Base-by-base conservation (phyloP, 2,113 vertebrate species). In the Maylandia zebra region DNA sequence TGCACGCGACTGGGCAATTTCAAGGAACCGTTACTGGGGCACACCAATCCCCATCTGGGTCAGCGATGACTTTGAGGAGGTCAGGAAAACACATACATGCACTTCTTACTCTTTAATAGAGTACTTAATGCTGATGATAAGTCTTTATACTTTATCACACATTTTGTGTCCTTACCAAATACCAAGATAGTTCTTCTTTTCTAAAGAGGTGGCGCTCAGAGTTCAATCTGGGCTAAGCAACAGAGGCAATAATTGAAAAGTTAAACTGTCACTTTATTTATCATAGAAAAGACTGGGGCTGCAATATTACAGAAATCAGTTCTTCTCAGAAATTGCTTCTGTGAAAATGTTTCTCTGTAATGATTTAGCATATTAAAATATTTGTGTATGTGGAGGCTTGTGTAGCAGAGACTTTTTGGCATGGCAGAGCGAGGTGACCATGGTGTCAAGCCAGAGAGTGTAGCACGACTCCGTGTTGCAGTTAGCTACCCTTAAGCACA, bases 41-140 rank as follows among this genome's bases (percentile, higher is more conserved):
- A 99, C 98, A 1, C 99, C 99, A 1, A 99, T 99, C 89, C 98
- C 99, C 0, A 91, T 99, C 83, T 99, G 99, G 99, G 97, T 98
- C 97, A 99, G 98, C 5, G 96, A 97, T 0, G 99, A 99, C 94
- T 97, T 96, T 48, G 97, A 99, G 87, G 99, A 99, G 98, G 99
- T 99, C 81, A 95, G 95, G 82, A 82, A 66, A 64, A 13, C 34
- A 34, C 32, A 56, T 13, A 36, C 12, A 61, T 36, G 19, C 22
- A 32, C 64, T 78, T 83, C 34, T 17, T 48, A 24, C 10, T 36
- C 52, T 78, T 88, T 90, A 55, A 27, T 69, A 50, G 59, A 84
- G 61, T 80, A 19, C 24, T 85, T 22, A 69, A 53, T 82, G 27
- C 34, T 84, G 48, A 45, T 79, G 56, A 79, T 83, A 57, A 30